Conservation (phyloP, 2,797 vertebrate species). For the Pseudochromis fuscus region DNA sequence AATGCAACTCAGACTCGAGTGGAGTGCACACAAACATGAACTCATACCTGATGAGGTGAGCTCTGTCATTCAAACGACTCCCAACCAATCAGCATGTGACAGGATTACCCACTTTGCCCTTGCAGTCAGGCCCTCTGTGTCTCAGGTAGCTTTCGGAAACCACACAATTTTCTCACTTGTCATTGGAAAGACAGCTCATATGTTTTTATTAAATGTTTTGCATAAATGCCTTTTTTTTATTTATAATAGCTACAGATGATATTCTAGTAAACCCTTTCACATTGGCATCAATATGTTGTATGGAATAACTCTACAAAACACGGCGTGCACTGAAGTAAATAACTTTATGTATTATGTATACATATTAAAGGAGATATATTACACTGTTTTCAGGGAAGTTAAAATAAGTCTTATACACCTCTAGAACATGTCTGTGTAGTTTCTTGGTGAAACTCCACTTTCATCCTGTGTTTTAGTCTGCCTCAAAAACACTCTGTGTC, state of each 20-base stretch:
- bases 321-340: no score
- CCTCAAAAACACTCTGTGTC: no score
- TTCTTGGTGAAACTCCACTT: no score
- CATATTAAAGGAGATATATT: no score
- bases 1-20: slow-evolving; percentile 66
- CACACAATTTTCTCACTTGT: slow-evolving; percentile 34
- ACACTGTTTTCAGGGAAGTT: no score
- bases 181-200: slow-evolving; percentile 26
- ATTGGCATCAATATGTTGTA: not conserved
- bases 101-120: slow-evolving; percentile 61
- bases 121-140: slow-evolving; percentile 46
- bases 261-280: slow-evolving; percentile 1
- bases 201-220: slow-evolving; percentile 30
- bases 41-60: slow-evolving; percentile 67
- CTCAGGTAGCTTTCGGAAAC: slow-evolving; percentile 22
- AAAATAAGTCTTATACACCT: no score
- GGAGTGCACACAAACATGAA: slow-evolving; percentile 67
- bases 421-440: no score
- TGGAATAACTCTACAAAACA: no score
- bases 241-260: no score
- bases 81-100: slow-evolving; percentile 68
- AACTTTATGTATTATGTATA: no score
- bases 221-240: not conserved
- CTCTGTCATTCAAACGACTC: slow-evolving; percentile 75
- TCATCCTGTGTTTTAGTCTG: no score